Base-by-base conservation (phyloP, 2,888 invertebrate species). In the Orgyia antiqua region DNA sequence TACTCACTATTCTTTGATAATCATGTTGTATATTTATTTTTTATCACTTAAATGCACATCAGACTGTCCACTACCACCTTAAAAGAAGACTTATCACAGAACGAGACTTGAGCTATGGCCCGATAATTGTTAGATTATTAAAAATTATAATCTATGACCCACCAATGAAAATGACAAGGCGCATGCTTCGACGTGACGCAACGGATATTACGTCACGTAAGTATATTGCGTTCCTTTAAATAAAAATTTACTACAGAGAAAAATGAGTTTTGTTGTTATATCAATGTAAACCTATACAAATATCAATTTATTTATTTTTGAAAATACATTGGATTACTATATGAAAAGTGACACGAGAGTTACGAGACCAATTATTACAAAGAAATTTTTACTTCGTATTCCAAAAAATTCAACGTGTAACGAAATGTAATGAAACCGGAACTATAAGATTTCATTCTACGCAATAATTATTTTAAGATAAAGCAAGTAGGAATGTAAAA, bases 1-100 rank as follows among this genome's bases (percentile, higher is more conserved):
- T 87, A 91, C 91, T 90, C 74, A 91, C 91, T 87, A 91, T 89
- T 91, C 91, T 87, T 91, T 91, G 79, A 91, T 91, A 82, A 90
- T 87, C 91, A 91, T 91, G 70, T 75, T 89, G 84, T 70, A 57
- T 70, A 66, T 63, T 69, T 72, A 70, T 63, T 63, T 68, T 67
- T 55, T 61, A 67, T 69, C 76, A 80, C 80, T 76, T 78, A 79
- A 61, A 78, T 72, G 77, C 80, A 84, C 83, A 83, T 80, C 67
- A 83, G 83, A 87, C 77, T 80, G 77, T 86, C 73, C 87, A 87
- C 86, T 75, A 75, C 65, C 75, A 77, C 74, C 58, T 62, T 68
- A 67, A 60, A 74, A 58, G 68, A 50, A 70, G 63, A 75, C 69
- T 77, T 83, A 82, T 76, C 79, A 83, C 79, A 80, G 78, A 77